Conservation (phyloP, 2,113 vertebrate genomes). For the Xyrauchen texanus region DNA sequence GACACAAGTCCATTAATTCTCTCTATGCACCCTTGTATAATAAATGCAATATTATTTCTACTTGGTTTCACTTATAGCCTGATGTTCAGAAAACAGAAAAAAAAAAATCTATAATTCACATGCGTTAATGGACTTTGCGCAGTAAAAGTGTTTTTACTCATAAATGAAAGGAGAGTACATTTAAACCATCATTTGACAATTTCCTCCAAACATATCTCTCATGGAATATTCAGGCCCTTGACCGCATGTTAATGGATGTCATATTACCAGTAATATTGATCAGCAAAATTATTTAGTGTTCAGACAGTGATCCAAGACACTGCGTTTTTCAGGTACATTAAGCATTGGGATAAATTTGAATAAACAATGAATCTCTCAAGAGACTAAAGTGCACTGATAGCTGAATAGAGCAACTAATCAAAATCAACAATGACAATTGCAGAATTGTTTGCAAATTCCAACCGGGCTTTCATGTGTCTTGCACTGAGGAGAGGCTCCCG, state of each 20-base stretch:
- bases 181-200: constrained; percentile 30
- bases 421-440: no score
- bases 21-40: constrained; percentile 48
- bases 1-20: constrained; percentile 52
- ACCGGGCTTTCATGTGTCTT: no score
- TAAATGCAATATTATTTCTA: constrained; percentile 56
- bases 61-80: constrained; percentile 46
- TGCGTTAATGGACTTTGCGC: constrained; percentile 52
- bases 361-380: constrained; percentile 49
- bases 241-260: constrained; percentile 42
- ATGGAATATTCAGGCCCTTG: constrained; percentile 57
- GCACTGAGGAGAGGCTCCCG: no score
- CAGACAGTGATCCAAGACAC: constrained; percentile 26
- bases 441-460: no score
- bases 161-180: constrained; percentile 27
- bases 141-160: neutral
- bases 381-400: neutral
- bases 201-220: constrained; percentile 15
- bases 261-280: constrained; percentile 47
- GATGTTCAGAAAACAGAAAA: constrained; percentile 48
- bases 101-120: constrained; percentile 61
- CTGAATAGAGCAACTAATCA: no score
- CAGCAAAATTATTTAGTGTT: constrained; percentile 52
- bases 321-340: constrained; percentile 57
- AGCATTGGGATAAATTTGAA: constrained; percentile 28